Percentiles rank a stretch among this genome's conserved stretches.
Evolutionary conservation across 2,888 invertebrate genomes (phyloP).

Genomic region (Folsomia candida): DNA sequence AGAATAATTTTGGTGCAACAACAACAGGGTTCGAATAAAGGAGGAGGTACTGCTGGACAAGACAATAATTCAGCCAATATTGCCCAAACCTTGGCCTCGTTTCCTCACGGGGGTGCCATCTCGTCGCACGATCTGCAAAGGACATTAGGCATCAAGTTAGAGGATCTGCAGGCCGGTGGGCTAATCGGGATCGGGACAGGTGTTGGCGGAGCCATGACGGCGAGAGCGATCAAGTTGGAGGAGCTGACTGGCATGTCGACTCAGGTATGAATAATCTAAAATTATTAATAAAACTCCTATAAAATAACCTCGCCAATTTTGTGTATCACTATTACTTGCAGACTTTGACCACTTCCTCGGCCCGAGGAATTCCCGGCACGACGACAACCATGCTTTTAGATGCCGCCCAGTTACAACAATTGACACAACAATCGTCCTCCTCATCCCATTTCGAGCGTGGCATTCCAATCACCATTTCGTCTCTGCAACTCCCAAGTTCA

Average conservation of each 20-base stretch:
- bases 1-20: constrained; percentile 32
- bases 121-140: constrained; percentile 44
- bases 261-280: constrained; percentile 22
- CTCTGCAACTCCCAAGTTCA: too few species aligned
- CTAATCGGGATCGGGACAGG: constrained; percentile 44
- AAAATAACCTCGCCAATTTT: too few species aligned
- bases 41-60: too few species aligned
- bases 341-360: too few species aligned
- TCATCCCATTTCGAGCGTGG: constrained; percentile 32
- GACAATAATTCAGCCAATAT: constrained; percentile 44
- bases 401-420: constrained; percentile 45
- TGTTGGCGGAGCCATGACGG: constrained; percentile 24
- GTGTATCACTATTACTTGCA: too few species aligned
- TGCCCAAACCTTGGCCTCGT: constrained; percentile 45
- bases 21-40: too few species aligned
- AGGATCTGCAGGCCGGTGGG: constrained; percentile 47
- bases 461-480: constrained; percentile 46
- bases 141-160: constrained; percentile 46
- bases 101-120: too few species aligned
- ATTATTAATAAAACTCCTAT: too few species aligned
- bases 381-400: constrained; percentile 44
- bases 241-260: constrained; percentile 33
- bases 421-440: constrained; percentile 41
- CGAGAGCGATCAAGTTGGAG: constrained; percentile 46
- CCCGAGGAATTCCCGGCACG: background rate